Percentiles rank a stretch among this genome's conserved stretches.
phyloP scores from a whole-genome alignment of 2,113 vertebrate genomes.

The Catagonus wagneri region DNA sequence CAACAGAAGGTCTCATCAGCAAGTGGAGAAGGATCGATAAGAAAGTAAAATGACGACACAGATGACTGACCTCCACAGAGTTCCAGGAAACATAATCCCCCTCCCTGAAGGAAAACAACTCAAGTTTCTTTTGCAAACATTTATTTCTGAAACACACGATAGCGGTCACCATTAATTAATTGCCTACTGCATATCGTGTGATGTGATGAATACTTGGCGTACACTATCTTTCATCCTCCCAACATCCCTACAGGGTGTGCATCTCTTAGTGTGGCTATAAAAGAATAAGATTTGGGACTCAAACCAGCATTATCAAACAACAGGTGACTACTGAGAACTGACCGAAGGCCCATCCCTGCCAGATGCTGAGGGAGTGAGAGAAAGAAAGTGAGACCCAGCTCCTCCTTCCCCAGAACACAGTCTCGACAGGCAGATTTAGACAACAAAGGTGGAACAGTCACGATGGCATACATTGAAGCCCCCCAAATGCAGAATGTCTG shows the following conservation, averaged over 20 bases:
- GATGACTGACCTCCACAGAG: neutral
- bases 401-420: neutral
- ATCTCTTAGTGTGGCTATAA: neutral
- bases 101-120: neutral
- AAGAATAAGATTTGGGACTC: neutral
- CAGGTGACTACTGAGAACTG: neutral
- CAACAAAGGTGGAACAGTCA: neutral
- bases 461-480: accelerated
- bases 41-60: conserved; percentile 57
- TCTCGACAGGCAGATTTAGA: neutral
- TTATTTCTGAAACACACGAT: conserved; percentile 39
- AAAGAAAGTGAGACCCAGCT: neutral
- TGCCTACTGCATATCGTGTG: neutral
- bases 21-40: conserved; percentile 26
- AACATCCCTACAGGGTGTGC: neutral
- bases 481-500: neutral
- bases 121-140: neutral
- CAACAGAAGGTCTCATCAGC: conserved; percentile 26
- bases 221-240: neutral
- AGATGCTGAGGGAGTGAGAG: neutral
- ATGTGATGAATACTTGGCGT: neutral
- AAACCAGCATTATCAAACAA: neutral
- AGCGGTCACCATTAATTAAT: conserved; percentile 41
- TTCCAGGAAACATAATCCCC: neutral
- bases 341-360: neutral